Evolutionary conservation across 2,113 vertebrate genomes (phyloP), one percentile per base, ranked within the genome.

Genomic region (Rhombomys opimus): DNA sequence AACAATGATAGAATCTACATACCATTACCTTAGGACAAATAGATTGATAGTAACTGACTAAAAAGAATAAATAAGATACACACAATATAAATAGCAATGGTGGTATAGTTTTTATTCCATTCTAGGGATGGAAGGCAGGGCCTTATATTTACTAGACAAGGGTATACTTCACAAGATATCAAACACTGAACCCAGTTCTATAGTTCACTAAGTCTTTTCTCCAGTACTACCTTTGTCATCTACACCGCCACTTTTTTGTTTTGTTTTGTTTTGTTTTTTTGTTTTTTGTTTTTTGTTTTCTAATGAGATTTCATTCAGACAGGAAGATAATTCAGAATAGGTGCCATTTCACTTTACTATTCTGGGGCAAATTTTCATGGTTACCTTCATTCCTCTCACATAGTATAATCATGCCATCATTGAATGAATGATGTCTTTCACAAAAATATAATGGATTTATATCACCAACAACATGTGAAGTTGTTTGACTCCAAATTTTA

Each of bases 401-500:
- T 32, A 54, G 32, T 75, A 86, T 70, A 25, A 35, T 15, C 22
- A 92, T 32, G 61, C 35, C 41, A 96, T 38, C 38, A 23, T 2
- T 75, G 65, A 91, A 41, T 41, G 73, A 80, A 91, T 68, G 27
- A 84, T 88, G 52, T 93, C 52, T 95, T 90, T 90, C 82, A 85
- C 17, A 59, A 54, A 35, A 95, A 84, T n/a, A 70, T 87, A 46
- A 89, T 88, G 65, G 32, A 92, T 75, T 93, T 67, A 12, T 91
- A 87, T 80, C 35, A 95, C 61, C 52, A 89, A 80, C 94, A 93
- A 92, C 54, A 92, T 35, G 84, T 54, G 23, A 35, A 90, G 25
- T 90, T 94, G 95, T 46, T 68, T 87, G 30, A 93, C 50, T 89
- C 57, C n/a, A 91, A 94, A 93, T 87, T 90, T 87, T 76, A 75